Percentiles rank a stretch among this genome's conserved stretches.
phyloP scores from a whole-genome alignment of 1,140 invertebrate genomes.

The Phymastichus coffea region DNA sequence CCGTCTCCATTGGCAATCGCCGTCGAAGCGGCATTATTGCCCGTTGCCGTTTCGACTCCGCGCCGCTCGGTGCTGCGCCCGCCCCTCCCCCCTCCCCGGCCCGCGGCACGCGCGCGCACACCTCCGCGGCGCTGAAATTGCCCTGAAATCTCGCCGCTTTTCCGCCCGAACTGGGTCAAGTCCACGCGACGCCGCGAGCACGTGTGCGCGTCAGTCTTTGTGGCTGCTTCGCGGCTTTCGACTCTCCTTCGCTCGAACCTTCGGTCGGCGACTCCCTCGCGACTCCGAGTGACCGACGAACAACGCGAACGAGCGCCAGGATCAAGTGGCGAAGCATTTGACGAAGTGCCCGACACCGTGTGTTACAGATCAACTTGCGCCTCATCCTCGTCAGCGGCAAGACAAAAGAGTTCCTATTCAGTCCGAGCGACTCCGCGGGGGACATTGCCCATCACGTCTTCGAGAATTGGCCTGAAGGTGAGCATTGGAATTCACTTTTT shows the following conservation, averaged over 20 bases:
- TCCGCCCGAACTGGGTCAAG: not conserved
- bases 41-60: slow-evolving; percentile 18
- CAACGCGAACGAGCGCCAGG: too few species aligned
- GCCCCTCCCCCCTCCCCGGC: too few species aligned
- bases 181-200: too few species aligned
- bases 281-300: too few species aligned
- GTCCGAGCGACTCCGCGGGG: slow-evolving; percentile 92
- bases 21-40: not conserved
- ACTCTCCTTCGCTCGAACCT: too few species aligned
- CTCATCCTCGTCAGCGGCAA: slow-evolving; percentile 97
- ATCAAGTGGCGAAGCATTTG: too few species aligned
- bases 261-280: too few species aligned
- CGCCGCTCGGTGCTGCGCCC: slow-evolving; percentile 11
- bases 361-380: slow-evolving; percentile 90
- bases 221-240: too few species aligned
- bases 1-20: not conserved
- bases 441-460: slow-evolving; percentile 99
- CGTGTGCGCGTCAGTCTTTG: too few species aligned
- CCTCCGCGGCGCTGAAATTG: too few species aligned
- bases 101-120: too few species aligned
- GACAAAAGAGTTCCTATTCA: slow-evolving; percentile 98
- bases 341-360: too few species aligned
- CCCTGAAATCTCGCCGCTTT: slow-evolving; percentile 22
- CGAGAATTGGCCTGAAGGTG: slow-evolving; percentile 97
- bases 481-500: slow-evolving; percentile 29